phyloP scores from a whole-genome alignment of 2,888 invertebrate genomes.

The Cerastis rubricosa region DNA sequence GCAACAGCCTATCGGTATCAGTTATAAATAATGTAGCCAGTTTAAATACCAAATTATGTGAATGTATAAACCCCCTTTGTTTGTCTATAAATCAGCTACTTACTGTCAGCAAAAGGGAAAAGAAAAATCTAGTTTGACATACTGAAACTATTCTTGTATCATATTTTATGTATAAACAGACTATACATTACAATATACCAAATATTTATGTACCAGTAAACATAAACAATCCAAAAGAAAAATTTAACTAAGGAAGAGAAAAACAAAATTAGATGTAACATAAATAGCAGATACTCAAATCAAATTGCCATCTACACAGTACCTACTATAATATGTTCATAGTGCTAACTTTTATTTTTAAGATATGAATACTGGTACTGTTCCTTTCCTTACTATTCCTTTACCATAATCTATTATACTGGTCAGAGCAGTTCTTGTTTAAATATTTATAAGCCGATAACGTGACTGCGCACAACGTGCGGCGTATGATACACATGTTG shows the following conservation, averaged over 20 bases:
- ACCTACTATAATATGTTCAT: constrained; percentile 1
- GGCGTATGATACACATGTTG: constrained; percentile 34
- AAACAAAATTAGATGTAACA: constrained; percentile 5
- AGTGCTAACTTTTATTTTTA: constrained; percentile 24
- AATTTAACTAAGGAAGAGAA: neutral
- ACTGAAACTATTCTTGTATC: constrained; percentile 21
- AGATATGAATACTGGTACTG: constrained; percentile 25
- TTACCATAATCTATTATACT: constrained; percentile 47
- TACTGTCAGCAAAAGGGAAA: constrained; percentile 35
- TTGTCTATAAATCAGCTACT: constrained; percentile 62
- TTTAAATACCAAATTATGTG: constrained; percentile 81
- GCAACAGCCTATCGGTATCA: constrained; percentile 70
- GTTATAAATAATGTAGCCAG: constrained; percentile 75
- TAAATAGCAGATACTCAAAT: neutral
- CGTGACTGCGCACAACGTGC: constrained; percentile 60
- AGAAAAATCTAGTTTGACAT: constrained; percentile 35
- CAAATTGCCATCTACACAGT: neutral
- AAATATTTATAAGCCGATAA: constrained; percentile 63
- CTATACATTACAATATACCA: neutral
- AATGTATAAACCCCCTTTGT: constrained; percentile 77
- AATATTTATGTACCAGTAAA: neutral
- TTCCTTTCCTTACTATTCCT: too few species aligned
- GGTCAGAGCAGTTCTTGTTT: constrained; percentile 50
- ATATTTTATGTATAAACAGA: constrained; percentile 14
- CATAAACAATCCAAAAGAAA: too few species aligned